Conservation (phyloP, 35 echinoderm and acorn worm genomes). For the Patiria miniata region DNA sequence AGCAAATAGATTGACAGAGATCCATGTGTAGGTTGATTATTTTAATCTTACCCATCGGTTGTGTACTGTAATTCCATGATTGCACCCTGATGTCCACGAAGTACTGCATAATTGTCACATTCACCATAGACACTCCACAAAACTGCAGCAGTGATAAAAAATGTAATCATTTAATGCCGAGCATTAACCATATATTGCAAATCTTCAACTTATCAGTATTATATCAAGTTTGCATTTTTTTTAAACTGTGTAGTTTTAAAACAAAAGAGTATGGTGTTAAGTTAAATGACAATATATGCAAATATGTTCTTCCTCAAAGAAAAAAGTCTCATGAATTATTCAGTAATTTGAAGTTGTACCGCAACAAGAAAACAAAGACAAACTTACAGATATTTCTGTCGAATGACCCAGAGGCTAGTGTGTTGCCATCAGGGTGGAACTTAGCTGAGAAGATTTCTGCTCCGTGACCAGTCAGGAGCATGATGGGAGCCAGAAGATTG, state of each 20-base stretch:
- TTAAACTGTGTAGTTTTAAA: no score
- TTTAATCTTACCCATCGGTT: conserved; percentile 70
- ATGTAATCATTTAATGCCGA: neutral
- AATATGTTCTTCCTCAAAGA: no score
- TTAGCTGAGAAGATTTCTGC: conserved; percentile 89
- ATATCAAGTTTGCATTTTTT: no score
- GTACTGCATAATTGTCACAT: conserved; percentile 95
- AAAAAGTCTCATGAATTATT: no score
- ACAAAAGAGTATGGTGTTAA: no score
- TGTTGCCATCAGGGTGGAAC: conserved; percentile 86
- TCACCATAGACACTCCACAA: conserved; percentile 99
- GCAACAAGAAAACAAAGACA: neutral
- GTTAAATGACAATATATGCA: no score
- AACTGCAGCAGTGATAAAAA: conserved; percentile 39
- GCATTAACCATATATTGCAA: no score
- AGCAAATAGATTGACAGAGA: no score
- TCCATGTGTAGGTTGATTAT: conserved; percentile 8
- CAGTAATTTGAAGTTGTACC: no score
- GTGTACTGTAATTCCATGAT: conserved; percentile 93
- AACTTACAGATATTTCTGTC: conserved; percentile 94
- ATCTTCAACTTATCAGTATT: no score
- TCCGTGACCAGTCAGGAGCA: conserved; percentile 89
- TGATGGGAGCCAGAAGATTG: conserved; percentile 84
- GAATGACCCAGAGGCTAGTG: conserved; percentile 86
- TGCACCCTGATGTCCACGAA: conserved; percentile 89